phyloP scores from a whole-genome alignment of 2,888 invertebrate species.

The Dryocosmus kuriphilus region DNA sequence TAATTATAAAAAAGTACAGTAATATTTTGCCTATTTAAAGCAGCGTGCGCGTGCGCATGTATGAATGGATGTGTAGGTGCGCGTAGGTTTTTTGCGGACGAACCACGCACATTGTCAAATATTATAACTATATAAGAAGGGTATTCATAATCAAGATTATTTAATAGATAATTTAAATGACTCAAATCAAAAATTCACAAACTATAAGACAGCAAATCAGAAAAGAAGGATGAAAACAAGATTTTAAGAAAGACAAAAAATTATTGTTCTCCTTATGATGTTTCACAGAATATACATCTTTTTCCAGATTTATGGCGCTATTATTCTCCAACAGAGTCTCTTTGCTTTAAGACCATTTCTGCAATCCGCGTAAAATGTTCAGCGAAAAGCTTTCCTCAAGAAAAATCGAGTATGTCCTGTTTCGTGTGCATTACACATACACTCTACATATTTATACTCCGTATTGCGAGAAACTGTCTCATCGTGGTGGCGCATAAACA shows the following conservation, averaged over 20 bases:
- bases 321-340: not conserved
- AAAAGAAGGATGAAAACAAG: not conserved
- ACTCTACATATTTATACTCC: not conserved
- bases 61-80: no score
- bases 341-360: not conserved
- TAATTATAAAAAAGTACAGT: no score
- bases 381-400: not conserved
- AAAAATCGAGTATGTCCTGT: not conserved
- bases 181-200: no score
- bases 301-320: not conserved
- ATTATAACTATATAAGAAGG: no score
- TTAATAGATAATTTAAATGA: no score
- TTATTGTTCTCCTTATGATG: not conserved
- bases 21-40: no score
- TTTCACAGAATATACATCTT: not conserved
- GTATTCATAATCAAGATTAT: no score
- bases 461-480: not conserved
- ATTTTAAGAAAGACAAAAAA: not conserved
- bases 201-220: not conserved
- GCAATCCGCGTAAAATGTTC: not conserved
- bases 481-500: not conserved
- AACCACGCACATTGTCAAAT: no score
- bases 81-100: no score
- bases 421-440: not conserved
- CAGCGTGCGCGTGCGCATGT: no score